Base-by-base conservation (phyloP, 2,797 vertebrate genomes). In the Percopsis omiscomaycus region DNA sequence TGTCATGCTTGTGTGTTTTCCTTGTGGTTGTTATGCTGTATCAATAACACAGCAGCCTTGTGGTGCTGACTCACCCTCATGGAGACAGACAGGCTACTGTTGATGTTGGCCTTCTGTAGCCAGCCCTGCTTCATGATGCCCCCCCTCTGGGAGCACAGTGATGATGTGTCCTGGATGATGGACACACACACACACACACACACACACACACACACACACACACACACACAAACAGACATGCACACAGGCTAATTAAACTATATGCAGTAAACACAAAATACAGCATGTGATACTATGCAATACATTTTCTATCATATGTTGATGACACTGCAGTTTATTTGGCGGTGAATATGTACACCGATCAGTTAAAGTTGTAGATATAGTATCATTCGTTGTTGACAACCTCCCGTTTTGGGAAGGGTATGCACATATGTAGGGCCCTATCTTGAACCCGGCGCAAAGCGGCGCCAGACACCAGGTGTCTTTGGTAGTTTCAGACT, bases 91-190 rank as follows among this genome's bases (percentile, higher is more conserved):
- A 98, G 95, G 47, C 96, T 96, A 90, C 95, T 98, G 85, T 98
- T 98, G 72, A 98, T 94, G 73, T 99, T 98, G 67, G 97, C 97
- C 86, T 96, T 99, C 88, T 96, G 93, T 59, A 99, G 89, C 97
- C 97, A 99, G 82, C 97, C 97, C 88, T 99, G 97, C 86, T 96
- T 98, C 90, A 98, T 94, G 77, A 98, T 91, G 22, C 97, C 97
- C 9, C 95, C 96, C 77, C 93, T 98, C 88, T 98, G 96, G 65
- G 97, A 98, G 87, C 96, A 98, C 57, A 98, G 79, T 0, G 97
- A 99, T 0, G 94, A 81, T 0, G 95, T 89, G 84, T 98, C 96
- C 97, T 98, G 86, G 48, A 12, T 66, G 4, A 70, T 28, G 62
- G 30, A 49, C 27, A 74, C 44, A 64, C 37, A 70, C 42, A 69